phyloP scores from a whole-genome alignment of 1,140 invertebrate genomes.

The Bombus balteatus region DNA sequence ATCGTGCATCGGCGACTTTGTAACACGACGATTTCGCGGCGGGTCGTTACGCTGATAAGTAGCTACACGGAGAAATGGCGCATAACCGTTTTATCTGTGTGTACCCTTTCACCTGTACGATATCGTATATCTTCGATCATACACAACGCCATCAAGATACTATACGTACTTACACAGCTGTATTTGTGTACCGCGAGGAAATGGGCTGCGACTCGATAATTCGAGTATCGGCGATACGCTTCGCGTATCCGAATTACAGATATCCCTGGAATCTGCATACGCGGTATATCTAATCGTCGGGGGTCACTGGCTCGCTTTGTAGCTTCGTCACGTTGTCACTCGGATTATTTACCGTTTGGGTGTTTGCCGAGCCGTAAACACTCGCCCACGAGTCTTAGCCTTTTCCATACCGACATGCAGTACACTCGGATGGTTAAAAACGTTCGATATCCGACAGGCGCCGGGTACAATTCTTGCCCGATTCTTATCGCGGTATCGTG shows the following conservation, averaged over 20 bases:
- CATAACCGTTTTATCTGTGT: constrained; percentile 26
- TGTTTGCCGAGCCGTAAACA: neutral
- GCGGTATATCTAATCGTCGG: neutral
- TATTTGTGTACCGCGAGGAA: neutral
- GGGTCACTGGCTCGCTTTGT: constrained; percentile 17
- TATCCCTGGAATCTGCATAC: constrained; percentile 32
- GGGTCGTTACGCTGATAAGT: constrained; percentile 45
- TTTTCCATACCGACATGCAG: neutral
- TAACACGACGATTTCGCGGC: constrained; percentile 32
- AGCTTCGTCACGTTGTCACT: constrained; percentile 23
- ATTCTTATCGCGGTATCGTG: neutral
- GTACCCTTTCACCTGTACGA: constrained; percentile 24
- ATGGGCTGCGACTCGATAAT: constrained; percentile 9
- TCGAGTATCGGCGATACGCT: constrained; percentile 27
- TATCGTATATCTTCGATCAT: constrained; percentile 19
- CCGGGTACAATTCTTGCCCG: neutral
- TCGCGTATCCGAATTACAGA: constrained; percentile 39
- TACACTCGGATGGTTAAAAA: neutral
- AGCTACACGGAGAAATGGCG: constrained; percentile 26
- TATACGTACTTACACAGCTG: neutral
- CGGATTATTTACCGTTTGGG: constrained; percentile 21
- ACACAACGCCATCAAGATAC: neutral
- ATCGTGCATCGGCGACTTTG: constrained; percentile 43
- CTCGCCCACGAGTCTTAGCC: neutral
- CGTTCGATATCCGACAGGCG: neutral